phyloP scores from a whole-genome alignment of 2,797 vertebrate species.

The Pempheris klunzingeri region DNA sequence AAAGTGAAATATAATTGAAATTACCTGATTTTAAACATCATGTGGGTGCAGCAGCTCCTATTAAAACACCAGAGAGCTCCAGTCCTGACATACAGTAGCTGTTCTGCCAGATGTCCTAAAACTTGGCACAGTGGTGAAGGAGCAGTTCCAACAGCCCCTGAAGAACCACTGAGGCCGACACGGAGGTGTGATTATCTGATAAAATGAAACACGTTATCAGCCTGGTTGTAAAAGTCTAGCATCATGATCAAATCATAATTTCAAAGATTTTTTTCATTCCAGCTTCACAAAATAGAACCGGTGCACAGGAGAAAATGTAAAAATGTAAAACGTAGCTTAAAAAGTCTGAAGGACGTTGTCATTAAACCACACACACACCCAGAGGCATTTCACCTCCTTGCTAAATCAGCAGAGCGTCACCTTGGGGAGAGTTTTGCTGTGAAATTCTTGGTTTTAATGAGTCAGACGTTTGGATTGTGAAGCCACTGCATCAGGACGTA shows the following conservation, averaged over 20 bases:
- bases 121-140: not conserved
- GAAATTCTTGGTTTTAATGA: not conserved
- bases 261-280: too few relatives aligned
- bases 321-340: not conserved
- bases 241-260: not conserved
- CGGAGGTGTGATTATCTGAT: not conserved
- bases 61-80: not conserved
- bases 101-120: not conserved
- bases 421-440: not conserved
- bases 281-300: too few relatives aligned
- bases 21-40: too few relatives aligned
- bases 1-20: too few relatives aligned
- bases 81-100: not conserved
- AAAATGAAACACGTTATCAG: not conserved
- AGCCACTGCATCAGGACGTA: not conserved
- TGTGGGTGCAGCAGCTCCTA: not conserved
- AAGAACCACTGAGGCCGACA: not conserved
- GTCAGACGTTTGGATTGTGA: not conserved
- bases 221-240: not conserved
- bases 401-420: not conserved
- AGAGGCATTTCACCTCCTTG: too few relatives aligned
- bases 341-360: slow-evolving; percentile 9
- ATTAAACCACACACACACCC: too few relatives aligned
- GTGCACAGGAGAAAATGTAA: not conserved
- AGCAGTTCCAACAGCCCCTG: not conserved